phyloP scores from a whole-genome alignment of 2,888 invertebrate genomes.

The Chydorus sphaericus region DNA sequence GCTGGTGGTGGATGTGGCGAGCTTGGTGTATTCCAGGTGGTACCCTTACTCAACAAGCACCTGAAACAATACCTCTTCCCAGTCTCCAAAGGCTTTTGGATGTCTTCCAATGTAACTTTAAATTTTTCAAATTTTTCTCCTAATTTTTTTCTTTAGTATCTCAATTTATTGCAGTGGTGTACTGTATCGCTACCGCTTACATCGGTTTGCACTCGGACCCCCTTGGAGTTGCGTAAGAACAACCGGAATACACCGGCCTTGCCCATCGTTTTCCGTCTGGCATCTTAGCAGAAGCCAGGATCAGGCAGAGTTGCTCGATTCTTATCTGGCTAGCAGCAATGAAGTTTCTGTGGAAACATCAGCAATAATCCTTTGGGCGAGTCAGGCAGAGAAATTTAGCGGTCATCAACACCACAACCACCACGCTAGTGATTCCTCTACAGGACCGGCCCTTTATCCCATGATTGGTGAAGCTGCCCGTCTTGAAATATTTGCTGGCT shows the following conservation, averaged over 20 bases:
- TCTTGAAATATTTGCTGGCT: slow-evolving; percentile 76
- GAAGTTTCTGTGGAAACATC: too few relatives aligned
- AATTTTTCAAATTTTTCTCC: slow-evolving; percentile 13
- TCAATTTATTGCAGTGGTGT: slow-evolving; percentile 86
- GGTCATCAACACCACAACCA: too few relatives aligned
- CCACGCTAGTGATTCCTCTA: not conserved
- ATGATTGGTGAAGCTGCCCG: slow-evolving; percentile 90
- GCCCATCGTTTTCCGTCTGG: slow-evolving; percentile 70
- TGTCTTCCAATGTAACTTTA: slow-evolving; percentile 12
- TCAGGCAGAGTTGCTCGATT: slow-evolving; percentile 22
- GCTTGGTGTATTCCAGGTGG: slow-evolving; percentile 4
- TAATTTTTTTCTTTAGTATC: slow-evolving; percentile 14
- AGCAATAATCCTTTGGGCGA: not conserved
- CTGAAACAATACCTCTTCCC: slow-evolving; percentile 10
- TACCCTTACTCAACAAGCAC: slow-evolving; percentile 1
- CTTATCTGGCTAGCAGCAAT: not conserved
- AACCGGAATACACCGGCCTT: slow-evolving; percentile 71
- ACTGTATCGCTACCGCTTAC: slow-evolving; percentile 70
- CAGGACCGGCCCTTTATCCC: slow-evolving; percentile 27
- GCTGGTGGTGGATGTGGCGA: not conserved
- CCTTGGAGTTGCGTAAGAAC: slow-evolving; percentile 64
- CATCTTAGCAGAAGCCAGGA: slow-evolving; percentile 52
- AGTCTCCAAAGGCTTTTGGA: not conserved
- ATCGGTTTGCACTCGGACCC: slow-evolving; percentile 59
- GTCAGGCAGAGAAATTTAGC: too few relatives aligned